These are phyloP conservation scores for Aphelocoma californica DNA, from an alignment of 2,797 vertebrate species.

Conservation along the genomic window DNA sequence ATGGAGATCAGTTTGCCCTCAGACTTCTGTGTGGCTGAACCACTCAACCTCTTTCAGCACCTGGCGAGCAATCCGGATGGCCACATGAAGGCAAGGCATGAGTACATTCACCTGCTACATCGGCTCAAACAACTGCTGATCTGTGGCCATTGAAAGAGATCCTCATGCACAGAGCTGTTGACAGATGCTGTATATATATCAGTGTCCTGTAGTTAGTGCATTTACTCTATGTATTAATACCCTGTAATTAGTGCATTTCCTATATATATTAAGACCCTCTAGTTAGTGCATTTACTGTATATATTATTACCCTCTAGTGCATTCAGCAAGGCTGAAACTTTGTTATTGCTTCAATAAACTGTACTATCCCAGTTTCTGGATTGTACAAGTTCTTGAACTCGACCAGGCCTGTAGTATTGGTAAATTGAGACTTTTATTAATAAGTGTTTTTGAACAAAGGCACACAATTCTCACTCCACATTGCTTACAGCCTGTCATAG, in stretches of 20 bases:
- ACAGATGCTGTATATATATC: background rate
- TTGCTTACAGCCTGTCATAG: background rate
- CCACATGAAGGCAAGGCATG: background rate
- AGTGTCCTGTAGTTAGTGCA: background rate
- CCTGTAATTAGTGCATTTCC: background rate
- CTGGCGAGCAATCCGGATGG: background rate
- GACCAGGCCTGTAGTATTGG: background rate
- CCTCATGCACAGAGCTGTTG: background rate
- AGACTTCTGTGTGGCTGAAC: fast-evolving
- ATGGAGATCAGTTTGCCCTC: background rate
- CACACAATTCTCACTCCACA: background rate
- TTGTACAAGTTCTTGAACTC: background rate
- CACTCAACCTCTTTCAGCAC: background rate
- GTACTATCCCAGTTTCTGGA: background rate
- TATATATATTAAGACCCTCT: too few relatives aligned
- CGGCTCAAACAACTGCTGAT: background rate
- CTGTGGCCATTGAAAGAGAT: background rate
- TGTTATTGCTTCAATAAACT: background rate
- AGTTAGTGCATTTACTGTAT: background rate
- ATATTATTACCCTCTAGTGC: background rate
- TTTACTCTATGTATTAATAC: too few relatives aligned
- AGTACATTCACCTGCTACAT: fast-evolving
- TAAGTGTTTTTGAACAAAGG: background rate
- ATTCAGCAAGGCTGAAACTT: background rate
- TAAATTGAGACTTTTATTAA: background rate